A percentile compares a stretch with the other conserved stretches of the same genome.
Conservation (phyloP, 2,888 invertebrate species). For the Clunio marinus region DNA sequence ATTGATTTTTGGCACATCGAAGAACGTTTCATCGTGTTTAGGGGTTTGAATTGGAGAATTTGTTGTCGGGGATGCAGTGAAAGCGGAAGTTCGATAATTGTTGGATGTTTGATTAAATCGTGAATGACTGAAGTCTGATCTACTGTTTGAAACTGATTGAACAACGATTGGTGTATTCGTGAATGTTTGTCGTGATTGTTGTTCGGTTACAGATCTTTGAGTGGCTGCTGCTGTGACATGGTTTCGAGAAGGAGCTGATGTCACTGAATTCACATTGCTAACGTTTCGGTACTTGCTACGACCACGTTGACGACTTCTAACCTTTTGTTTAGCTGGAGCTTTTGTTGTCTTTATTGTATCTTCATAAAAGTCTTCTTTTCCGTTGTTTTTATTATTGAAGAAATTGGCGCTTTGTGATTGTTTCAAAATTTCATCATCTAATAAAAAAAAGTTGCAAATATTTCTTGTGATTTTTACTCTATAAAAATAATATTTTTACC, state of each 20-base stretch:
- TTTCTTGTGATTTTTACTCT: not conserved
- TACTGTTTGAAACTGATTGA: not conserved
- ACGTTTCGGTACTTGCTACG: slow-evolving; percentile 43
- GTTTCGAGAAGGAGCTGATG: slow-evolving; percentile 48
- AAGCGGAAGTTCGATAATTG: not conserved
- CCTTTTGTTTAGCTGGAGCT: slow-evolving; percentile 36
- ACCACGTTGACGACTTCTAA: slow-evolving; percentile 50
- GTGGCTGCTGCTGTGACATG: slow-evolving; percentile 44
- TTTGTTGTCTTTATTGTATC: slow-evolving; percentile 43
- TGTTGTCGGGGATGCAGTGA: slow-evolving; percentile 26
- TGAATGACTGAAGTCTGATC: slow-evolving; percentile 14
- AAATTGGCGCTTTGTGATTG: slow-evolving; percentile 72
- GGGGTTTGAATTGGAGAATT: not conserved
- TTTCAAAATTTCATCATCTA: slow-evolving; percentile 60
- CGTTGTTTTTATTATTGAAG: slow-evolving; percentile 62
- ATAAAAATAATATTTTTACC: not conserved
- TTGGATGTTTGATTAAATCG: slow-evolving; percentile 1
- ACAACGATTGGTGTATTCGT: slow-evolving; percentile 35
- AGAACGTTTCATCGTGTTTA: slow-evolving; percentile 31
- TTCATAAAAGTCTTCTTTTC: slow-evolving; percentile 58
- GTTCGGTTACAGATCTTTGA: slow-evolving; percentile 40
- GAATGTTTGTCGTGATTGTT: slow-evolving; percentile 40
- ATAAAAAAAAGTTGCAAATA: slow-evolving; percentile 43
- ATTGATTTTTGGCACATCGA: slow-evolving; percentile 33
- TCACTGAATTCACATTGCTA: slow-evolving; percentile 46